Conservation (phyloP, 2,888 invertebrate genomes). For the Drosophila paramelanica region DNA sequence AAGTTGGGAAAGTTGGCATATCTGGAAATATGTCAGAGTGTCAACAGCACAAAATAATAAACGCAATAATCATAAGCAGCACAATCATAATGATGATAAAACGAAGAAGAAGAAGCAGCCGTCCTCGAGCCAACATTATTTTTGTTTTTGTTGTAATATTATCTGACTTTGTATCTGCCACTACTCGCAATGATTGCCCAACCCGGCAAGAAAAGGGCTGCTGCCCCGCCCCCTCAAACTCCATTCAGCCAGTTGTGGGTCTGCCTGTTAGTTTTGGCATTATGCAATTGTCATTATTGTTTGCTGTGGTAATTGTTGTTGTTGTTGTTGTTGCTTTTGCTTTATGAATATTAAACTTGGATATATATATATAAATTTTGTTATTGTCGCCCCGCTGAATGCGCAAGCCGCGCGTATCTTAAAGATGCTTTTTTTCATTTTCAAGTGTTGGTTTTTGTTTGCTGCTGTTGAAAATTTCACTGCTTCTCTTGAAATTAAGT, state of each 20-base stretch:
- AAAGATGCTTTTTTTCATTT: slow-evolving; percentile 32
- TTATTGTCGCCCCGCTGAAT: slow-evolving; percentile 36
- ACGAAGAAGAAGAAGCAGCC: slow-evolving; percentile 19
- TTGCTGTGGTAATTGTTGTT: slow-evolving; percentile 23
- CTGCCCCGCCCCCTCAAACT: background rate
- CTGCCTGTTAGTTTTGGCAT: slow-evolving; percentile 36
- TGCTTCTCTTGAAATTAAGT: slow-evolving; percentile 49
- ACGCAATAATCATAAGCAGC: slow-evolving; percentile 39
- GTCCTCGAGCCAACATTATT: background rate
- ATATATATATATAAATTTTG: slow-evolving; percentile 12
- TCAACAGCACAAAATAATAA: slow-evolving; percentile 53
- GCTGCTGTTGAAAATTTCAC: slow-evolving; percentile 50
- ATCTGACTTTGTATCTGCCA: slow-evolving; percentile 45
- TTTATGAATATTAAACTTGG: slow-evolving; percentile 49
- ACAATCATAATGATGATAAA: slow-evolving; percentile 37
- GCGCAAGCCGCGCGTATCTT: slow-evolving; percentile 44
- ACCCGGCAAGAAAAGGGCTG: slow-evolving; percentile 41
- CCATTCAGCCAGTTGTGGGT: background rate
- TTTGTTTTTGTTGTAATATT: slow-evolving; percentile 44
- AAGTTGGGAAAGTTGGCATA: slow-evolving; percentile 67
- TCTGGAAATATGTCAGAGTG: slow-evolving; percentile 65
- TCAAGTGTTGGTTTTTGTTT: slow-evolving; percentile 35
- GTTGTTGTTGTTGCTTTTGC: slow-evolving; percentile 34
- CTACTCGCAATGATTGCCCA: slow-evolving; percentile 37
- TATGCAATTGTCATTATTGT: slow-evolving; percentile 63